A percentile compares a stretch with the other conserved stretches of the same genome.
Evolutionary conservation across 2,113 vertebrate genomes (phyloP).

Genomic region (Brachyhypopomus occidentalis): DNA sequence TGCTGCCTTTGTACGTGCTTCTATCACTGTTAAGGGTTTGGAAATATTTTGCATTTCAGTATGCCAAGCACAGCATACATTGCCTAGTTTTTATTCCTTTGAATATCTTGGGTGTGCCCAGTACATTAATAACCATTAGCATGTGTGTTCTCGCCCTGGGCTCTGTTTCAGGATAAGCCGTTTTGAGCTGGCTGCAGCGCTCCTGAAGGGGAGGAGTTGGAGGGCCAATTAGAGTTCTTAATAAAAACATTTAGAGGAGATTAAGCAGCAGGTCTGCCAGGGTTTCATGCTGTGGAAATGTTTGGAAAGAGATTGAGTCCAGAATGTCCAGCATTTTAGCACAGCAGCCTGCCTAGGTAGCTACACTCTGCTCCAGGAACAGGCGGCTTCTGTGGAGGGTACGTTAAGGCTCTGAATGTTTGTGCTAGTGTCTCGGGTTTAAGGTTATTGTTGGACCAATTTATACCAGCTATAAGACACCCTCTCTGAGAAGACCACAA

Average conservation of each 20-base stretch:
- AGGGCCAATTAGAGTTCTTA: slow-evolving; percentile 70
- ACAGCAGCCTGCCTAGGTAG: slow-evolving; percentile 38
- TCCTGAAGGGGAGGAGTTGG: slow-evolving; percentile 61
- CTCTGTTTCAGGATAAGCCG: slow-evolving; percentile 58
- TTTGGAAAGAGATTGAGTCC: slow-evolving; percentile 56
- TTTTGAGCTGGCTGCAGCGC: slow-evolving; percentile 60
- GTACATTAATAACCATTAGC: slow-evolving; percentile 19
- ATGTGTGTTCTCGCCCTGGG: slow-evolving; percentile 31
- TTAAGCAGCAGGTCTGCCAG: slow-evolving; percentile 66
- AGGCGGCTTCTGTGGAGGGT: not conserved
- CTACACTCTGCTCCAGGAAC: slow-evolving; percentile 39
- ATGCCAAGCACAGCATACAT: not conserved
- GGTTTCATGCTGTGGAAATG: slow-evolving; percentile 58
- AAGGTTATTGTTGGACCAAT: too few species aligned
- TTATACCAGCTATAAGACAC: too few species aligned
- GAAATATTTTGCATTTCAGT: not conserved
- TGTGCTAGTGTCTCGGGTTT: too few species aligned
- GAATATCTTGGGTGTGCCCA: slow-evolving; percentile 6
- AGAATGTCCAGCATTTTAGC: slow-evolving; percentile 53
- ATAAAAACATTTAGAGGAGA: slow-evolving; percentile 71
- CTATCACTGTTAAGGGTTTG: not conserved
- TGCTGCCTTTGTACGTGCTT: not conserved
- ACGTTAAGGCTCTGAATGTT: too few species aligned
- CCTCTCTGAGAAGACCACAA: too few species aligned
- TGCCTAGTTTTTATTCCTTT: not conserved